Base-by-base conservation (phyloP, 2,888 invertebrate genomes). In the Agriopis aurantiaria region DNA sequence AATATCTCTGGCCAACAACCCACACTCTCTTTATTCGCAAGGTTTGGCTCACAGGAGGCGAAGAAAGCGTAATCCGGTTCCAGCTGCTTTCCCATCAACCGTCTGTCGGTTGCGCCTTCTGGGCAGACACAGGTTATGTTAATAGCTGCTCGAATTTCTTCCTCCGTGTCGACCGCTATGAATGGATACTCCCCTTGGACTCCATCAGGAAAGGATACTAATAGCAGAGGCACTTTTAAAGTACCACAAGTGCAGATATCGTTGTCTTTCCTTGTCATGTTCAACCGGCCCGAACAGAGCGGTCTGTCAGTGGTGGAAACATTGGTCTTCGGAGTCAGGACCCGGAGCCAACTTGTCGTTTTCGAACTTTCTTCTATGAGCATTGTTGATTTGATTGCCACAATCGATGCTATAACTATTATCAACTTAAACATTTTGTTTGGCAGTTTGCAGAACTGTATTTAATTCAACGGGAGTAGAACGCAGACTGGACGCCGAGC, bases 1-100 rank as follows among this genome's bases (percentile, higher is more conserved):
- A 23, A 45, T 46, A 59, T 33, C n/a, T 59, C 58, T 0, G 58
- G 58, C 58, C 58, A 59, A 14, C 58, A 59, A 6, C 58, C 58
- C 1, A 59, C 58, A 17, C 23, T 59, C 8, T 12, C 12, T n/a
- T 3, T 48, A 33, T 59, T 4, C 58, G 7, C 7, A 12, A 46
- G 45, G 9, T 59, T 46, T 0, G 58, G 46, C 33, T 46, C 58
- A 9, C 58, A 59, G 8, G 58, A 46, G 0, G 58, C 58, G 58
- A 59, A 59, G 58, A 59, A 59, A 5, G 58, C 58, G 23, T 45
- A 46, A 7, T 12, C 46, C 7, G 12, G 9, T 6, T 46, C 58
- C 12, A 59, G 4, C 17, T 11, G 23, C 33, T 59, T 59, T 2
- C 58, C 58, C 46, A 59, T 59, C 46, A 59, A n/a, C 41, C 58